phyloP scores from a whole-genome alignment of 2,113 vertebrate genomes.

The Engraulis encrasicolus region DNA sequence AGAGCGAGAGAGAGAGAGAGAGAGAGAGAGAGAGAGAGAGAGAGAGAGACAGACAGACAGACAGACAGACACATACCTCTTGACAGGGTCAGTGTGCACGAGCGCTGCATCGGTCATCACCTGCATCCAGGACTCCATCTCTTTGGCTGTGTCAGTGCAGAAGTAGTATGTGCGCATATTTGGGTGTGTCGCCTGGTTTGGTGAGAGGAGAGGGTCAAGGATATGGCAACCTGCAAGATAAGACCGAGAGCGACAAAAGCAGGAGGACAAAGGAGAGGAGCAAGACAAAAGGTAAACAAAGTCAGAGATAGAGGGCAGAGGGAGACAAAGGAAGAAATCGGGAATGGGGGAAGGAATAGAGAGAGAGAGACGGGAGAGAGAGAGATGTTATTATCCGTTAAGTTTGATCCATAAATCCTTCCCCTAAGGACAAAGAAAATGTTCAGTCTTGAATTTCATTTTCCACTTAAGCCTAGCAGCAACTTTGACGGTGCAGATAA shows the following conservation, averaged over 20 bases:
- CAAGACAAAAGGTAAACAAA: not conserved
- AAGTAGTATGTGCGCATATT: slow-evolving; percentile 99
- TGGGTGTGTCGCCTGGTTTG: slow-evolving; percentile 92
- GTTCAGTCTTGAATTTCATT: not conserved
- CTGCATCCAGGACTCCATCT: slow-evolving; percentile 98
- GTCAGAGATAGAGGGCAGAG: not conserved
- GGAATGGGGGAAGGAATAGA: not conserved
- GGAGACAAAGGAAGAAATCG: not conserved
- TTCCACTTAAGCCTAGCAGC: too few species aligned
- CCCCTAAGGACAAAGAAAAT: not conserved
- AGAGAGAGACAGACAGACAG: not conserved
- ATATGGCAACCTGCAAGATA: not conserved
- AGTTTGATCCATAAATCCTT: not conserved
- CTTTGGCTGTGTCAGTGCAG: slow-evolving; percentile 95
- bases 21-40: not conserved
- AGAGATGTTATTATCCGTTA: not conserved
- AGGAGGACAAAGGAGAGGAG: not conserved
- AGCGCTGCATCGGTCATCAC: slow-evolving; percentile 94
- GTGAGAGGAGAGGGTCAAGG: slow-evolving; percentile 37
- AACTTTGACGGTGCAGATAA: too few species aligned
- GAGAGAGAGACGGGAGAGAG: not conserved
- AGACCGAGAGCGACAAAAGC: not conserved
- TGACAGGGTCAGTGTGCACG: slow-evolving; percentile 89
- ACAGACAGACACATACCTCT: slow-evolving; percentile 79
- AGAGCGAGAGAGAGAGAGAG: not conserved